phyloP scores from a whole-genome alignment of 1,140 invertebrate species.

The Bombus huntii region DNA sequence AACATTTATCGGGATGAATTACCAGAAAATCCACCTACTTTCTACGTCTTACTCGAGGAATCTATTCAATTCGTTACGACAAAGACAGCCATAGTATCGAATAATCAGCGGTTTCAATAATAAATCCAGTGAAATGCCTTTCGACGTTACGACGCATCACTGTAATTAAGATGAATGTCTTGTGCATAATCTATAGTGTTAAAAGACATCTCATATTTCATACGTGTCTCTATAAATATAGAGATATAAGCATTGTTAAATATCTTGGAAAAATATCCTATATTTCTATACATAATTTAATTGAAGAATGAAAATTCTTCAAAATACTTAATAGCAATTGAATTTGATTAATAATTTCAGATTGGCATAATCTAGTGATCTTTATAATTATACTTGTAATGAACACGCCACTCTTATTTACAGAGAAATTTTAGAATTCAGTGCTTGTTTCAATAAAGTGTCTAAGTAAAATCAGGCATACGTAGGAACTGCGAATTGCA shows the following conservation, averaged over 20 bases:
- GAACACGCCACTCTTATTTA: background rate
- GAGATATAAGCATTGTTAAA: background rate
- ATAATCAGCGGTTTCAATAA: constrained; percentile 20
- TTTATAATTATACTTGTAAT: background rate
- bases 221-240: background rate
- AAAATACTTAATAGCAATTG: background rate
- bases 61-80: background rate
- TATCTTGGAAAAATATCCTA: background rate
- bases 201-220: constrained; percentile 23
- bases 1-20: constrained; percentile 18
- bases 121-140: constrained; percentile 7
- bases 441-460: too few relatives aligned
- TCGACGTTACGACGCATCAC: background rate
- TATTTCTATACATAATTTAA: background rate
- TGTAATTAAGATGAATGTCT: constrained; percentile 44
- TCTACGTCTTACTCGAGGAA: background rate
- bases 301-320: background rate
- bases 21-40: background rate
- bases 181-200: background rate
- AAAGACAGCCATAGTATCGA: background rate
- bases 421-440: background rate
- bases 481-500: too few relatives aligned
- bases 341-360: background rate
- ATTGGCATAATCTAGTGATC: too few relatives aligned
- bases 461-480: background rate